Base-by-base conservation (phyloP, 2,113 vertebrate genomes). In the Ophthalmolycus amberensis region DNA sequence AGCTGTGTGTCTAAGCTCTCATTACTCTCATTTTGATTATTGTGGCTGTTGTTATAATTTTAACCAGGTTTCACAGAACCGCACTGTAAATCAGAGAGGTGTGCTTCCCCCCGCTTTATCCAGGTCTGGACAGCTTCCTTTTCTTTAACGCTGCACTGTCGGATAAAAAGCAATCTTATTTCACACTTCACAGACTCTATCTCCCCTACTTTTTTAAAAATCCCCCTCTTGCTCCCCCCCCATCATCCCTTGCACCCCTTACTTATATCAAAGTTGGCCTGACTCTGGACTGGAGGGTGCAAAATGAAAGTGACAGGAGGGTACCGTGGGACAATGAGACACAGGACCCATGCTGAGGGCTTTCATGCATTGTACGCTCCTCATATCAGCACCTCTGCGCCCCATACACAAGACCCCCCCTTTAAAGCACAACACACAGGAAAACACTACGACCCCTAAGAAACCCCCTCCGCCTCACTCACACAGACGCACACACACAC, bases 301-400 rank as follows among this genome's bases (percentile, higher is more conserved):
- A 93, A 95, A 95, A 96, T 96, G 95, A 94, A 95, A 96, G 93
- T 95, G 95, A 95, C 95, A 95, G 95, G 94, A 95, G 95, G 92
- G 93, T 90, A 95, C 90, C 77, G 84, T 42, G 90, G 94, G 94
- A 96, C 95, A 95, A 95, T 95, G 94, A 93, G 90, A 95, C 93
- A 95, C 90, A 93, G 94, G 90, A 90, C 91, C 89, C 94, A 94
- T 89, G 95, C 95, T 94, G 95, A 86, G 94, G 91, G 89, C 94
- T 95, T 95, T 95, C 94, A 95, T 91, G 92, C 94, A 95, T 95
- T 94, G 93, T 94, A 89, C 85, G 67, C 90, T 93, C 91, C 88
- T 94, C 93, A 94, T 95, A 95, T 95, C 94, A 94, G 93, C 92
- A 95, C 92, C 94, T 93, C 94, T 85, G 86, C 40, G 85, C 89